phyloP scores from a whole-genome alignment of 2,797 vertebrate species.

The Pristis pectinata region DNA sequence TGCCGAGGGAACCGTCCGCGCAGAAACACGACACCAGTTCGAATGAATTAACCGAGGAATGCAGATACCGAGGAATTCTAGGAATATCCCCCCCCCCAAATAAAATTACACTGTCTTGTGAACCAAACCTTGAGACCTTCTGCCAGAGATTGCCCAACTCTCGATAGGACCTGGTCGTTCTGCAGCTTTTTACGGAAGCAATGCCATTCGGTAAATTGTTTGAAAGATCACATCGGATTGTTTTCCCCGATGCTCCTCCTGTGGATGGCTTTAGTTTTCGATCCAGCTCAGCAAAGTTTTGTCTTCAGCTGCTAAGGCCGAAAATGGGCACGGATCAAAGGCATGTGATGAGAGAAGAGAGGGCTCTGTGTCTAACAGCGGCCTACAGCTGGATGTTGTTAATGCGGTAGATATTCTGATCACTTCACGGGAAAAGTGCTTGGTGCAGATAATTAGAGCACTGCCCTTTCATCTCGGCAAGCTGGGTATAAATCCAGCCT shows the following conservation, averaged over 20 bases:
- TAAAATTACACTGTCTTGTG: neutral
- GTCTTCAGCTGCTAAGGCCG: neutral
- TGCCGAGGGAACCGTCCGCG: neutral
- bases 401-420: neutral
- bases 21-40: neutral
- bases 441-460: neutral
- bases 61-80: neutral
- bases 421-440: neutral
- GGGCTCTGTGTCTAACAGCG: neutral
- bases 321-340: neutral
- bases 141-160: neutral
- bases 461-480: neutral
- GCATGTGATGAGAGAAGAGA: neutral
- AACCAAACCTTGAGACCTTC: neutral
- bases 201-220: no score
- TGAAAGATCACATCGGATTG: no score
- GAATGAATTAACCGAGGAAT: neutral
- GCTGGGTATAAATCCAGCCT: neutral
- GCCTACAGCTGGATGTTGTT: neutral
- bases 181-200: neutral
- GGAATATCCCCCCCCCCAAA: neutral
- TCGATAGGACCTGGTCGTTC: no score
- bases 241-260: neutral
- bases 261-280: neutral
- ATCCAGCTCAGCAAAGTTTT: neutral